Conservation (phyloP, 2,113 vertebrate genomes). For the Carassius auratus region DNA sequence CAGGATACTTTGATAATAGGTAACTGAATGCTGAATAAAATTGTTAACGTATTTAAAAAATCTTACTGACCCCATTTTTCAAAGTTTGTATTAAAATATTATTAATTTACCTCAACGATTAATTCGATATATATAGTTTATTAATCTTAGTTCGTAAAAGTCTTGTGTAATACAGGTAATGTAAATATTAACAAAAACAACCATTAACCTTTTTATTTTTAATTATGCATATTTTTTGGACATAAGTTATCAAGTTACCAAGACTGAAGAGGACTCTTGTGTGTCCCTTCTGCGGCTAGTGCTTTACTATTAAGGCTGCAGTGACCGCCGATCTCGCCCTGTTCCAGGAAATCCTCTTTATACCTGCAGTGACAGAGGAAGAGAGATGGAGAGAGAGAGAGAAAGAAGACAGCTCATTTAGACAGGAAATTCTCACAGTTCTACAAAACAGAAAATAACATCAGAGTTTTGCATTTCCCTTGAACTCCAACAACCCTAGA, state of each 20-base stretch:
- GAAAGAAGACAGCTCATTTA: neutral
- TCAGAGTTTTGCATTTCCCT: neutral
- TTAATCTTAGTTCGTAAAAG: neutral
- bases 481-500: neutral
- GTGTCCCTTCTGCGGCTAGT: constrained; percentile 83
- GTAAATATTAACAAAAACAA: neutral
- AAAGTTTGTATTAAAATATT: neutral
- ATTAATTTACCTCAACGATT: too few species aligned
- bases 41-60: neutral
- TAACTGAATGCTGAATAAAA: neutral
- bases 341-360: constrained; percentile 90
- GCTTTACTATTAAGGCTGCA: constrained; percentile 79
- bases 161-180: neutral
- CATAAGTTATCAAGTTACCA: constrained; percentile 79
- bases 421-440: constrained; percentile 8
- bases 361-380: constrained; percentile 66
- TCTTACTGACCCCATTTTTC: neutral
- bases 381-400: constrained; percentile 12
- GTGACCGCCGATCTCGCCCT: constrained; percentile 86
- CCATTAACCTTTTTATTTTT: neutral
- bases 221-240: neutral
- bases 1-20: too few species aligned
- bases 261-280: constrained; percentile 96
- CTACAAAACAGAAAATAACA: neutral
- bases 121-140: neutral